Evolutionary conservation across 2,113 vertebrate genomes (phyloP), one percentile per base, ranked within the genome.

Genomic region (Carlito syrichta): DNA sequence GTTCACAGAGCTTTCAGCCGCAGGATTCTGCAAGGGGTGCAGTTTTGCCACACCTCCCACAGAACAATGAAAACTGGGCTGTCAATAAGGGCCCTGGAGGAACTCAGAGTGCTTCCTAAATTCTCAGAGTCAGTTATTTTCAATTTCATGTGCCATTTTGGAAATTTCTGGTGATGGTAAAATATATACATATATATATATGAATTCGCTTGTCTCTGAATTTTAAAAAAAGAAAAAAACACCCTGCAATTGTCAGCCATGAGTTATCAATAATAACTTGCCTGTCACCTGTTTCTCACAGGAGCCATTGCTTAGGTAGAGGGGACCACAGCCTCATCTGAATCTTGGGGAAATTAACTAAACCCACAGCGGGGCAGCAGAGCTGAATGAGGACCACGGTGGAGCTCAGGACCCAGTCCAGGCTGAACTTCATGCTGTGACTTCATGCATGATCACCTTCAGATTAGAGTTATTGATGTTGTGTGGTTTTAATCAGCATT

Each of bases 111-210:
- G 6, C n/a, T 50, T 86, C 50, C 45, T 52, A 86, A 86, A 84
- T 95, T 69, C 88, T 84, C 30, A 76, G 35, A 91, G n/a, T 77
- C 74, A 62, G 43, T 78, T 66, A 19, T 82, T 91, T 89, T 97
- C 74, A 50, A 38, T 76, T 87, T n/a, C 0, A 71, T 58, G 84
- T 76, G 8, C 58, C 23, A 16, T 76, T 56, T 85, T 90, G 40
- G 50, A 95, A 96, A 90, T 79, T 56, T 58, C 23, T 74, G 27
- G 13, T 13, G 2, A 73, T 93, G n/a, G n/a, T n/a, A n/a, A n/a
- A n/a, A n/a, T n/a, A n/a, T n/a, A n/a, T n/a, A n/a, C n/a, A n/a
- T n/a, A n/a, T n/a, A n/a, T n/a, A n/a, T n/a, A n/a, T n/a, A n/a
- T n/a, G n/a, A n/a, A n/a, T n/a, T n/a, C n/a, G n/a, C n/a, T n/a